Evolutionary conservation across 2,888 invertebrate species (phyloP).

Genomic region (Ochropleura leucogaster): DNA sequence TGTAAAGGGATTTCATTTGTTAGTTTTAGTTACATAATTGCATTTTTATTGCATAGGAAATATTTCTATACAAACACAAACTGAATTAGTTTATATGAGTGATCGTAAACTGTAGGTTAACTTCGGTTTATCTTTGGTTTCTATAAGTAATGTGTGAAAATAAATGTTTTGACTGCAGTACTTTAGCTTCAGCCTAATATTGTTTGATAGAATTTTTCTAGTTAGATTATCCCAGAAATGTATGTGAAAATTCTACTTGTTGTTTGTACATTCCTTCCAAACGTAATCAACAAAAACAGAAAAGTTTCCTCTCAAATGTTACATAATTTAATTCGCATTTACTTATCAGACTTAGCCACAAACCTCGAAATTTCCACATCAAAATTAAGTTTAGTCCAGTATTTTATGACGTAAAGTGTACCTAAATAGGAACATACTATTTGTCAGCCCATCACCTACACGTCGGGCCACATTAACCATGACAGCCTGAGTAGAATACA

Average conservation of each 20-base stretch:
- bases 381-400: slow-evolving; percentile 1
- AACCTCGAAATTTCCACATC: background rate
- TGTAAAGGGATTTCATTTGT: background rate
- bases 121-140: slow-evolving; percentile 20
- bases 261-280: background rate
- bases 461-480: slow-evolving; percentile 29
- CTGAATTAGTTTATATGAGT: slow-evolving; percentile 10
- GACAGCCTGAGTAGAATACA: slow-evolving; percentile 31
- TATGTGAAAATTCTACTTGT: background rate
- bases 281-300: background rate
- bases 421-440: slow-evolving; percentile 7
- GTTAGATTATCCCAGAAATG: background rate
- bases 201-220: background rate
- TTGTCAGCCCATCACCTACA: slow-evolving; percentile 34
- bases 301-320: background rate
- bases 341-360: background rate
- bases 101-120: slow-evolving; percentile 16
- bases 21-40: background rate
- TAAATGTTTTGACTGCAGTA: background rate
- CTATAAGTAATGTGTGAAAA: slow-evolving; percentile 26
- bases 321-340: background rate
- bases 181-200: background rate
- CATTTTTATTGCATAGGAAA: background rate
- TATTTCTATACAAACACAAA: background rate
- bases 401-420: slow-evolving; percentile 27